Percentiles rank a stretch among this genome's conserved stretches.
phyloP scores from a whole-genome alignment of 2,888 invertebrate genomes.

The Harpagoxenus sublaevis region DNA sequence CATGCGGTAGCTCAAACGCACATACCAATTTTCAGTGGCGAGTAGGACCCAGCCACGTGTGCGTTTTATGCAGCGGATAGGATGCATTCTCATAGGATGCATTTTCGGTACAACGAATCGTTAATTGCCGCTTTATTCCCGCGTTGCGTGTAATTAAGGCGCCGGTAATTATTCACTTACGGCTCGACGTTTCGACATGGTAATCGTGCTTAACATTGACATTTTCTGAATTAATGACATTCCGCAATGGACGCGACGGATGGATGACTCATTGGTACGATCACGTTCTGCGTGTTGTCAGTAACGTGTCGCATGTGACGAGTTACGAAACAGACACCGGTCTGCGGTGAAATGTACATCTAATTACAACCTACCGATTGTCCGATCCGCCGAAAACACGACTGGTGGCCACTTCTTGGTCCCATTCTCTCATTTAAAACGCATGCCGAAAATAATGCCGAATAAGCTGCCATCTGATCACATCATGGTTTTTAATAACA shows the following conservation, averaged over 20 bases:
- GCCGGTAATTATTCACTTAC: conserved; percentile 76
- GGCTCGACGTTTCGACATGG: conserved; percentile 41
- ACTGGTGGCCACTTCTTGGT: not conserved
- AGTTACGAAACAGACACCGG: conserved; percentile 30
- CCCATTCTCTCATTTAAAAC: not conserved
- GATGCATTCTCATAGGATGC: conserved; percentile 29
- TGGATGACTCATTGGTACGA: conserved; percentile 67
- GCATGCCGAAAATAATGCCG: not conserved
- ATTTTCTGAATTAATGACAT: conserved; percentile 48
- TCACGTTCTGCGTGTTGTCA: conserved; percentile 33
- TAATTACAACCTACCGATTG: conserved; percentile 52
- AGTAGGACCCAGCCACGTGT: conserved; percentile 32
- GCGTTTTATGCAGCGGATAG: conserved; percentile 34
- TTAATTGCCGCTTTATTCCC: conserved; percentile 71
- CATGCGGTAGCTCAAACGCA: conserved; percentile 23
- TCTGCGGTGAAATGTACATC: conserved; percentile 32
- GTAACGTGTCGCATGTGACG: conserved; percentile 43
- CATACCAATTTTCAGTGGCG: conserved; percentile 37
- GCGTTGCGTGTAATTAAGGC: conserved; percentile 76
- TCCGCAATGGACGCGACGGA: conserved; percentile 30
- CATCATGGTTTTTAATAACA: not conserved
- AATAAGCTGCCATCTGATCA: conserved; percentile 23
- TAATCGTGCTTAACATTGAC: conserved; percentile 42
- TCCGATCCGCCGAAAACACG: conserved; percentile 21
- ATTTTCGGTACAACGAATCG: conserved; percentile 58